These are phyloP conservation scores for Nesometra sesokonis DNA, from an alignment of 35 echinoderm and acorn worm genomes.

Conservation along the genomic window DNA sequence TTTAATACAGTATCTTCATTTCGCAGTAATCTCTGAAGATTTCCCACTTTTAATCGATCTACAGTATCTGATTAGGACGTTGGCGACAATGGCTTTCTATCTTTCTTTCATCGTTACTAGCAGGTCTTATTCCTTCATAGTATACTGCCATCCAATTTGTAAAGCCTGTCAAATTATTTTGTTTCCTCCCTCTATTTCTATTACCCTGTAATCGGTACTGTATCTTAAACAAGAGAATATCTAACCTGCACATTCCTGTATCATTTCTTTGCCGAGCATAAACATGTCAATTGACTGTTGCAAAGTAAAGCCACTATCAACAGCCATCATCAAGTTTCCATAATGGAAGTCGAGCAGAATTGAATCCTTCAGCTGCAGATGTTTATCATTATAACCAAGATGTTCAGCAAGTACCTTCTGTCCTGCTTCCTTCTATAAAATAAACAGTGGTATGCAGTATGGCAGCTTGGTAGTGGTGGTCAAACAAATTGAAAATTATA, in stretches of 20 bases:
- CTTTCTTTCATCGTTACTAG: background rate
- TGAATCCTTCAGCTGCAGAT: constrained; percentile 39
- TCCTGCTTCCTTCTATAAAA: constrained; percentile 47
- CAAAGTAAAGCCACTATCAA: constrained; percentile 64
- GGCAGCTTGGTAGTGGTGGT: too few species aligned
- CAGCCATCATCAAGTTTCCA: constrained; percentile 55
- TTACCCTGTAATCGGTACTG: background rate
- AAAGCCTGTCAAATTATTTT: background rate
- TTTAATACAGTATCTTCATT: too few species aligned
- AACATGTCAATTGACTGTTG: constrained; percentile 35
- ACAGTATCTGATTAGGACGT: too few species aligned
- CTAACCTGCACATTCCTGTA: constrained; percentile 53
- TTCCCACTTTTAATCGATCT: too few species aligned
- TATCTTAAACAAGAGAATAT: too few species aligned
- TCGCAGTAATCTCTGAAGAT: too few species aligned
- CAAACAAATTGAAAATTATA: too few species aligned
- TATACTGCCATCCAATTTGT: background rate
- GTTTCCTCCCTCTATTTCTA: background rate
- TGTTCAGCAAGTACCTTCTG: constrained; percentile 36
- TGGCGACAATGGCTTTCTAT: too few species aligned
- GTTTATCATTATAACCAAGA: constrained; percentile 41
- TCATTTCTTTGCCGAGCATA: constrained; percentile 38
- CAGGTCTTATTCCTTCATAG: background rate
- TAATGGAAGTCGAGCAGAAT: constrained; percentile 72
- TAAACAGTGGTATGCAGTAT: background rate